Evolutionary conservation across 2,888 invertebrate species (phyloP).

Genomic region (Toxonevra muliebris): DNA sequence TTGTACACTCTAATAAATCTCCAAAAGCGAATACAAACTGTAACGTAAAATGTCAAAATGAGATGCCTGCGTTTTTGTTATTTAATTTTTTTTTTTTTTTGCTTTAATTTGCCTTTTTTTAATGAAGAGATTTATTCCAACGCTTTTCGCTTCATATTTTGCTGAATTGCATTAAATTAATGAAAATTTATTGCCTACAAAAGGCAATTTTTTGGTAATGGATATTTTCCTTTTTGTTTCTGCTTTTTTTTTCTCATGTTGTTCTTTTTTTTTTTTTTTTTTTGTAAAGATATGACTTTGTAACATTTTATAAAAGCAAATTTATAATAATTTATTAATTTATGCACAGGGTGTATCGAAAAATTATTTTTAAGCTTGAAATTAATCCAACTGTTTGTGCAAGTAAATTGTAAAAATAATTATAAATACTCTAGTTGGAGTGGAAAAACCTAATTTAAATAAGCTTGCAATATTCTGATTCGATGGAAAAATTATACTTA

Average conservation of each 20-base stretch:
- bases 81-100: constrained; percentile 18
- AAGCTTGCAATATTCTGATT: too few species aligned
- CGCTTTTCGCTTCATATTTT: constrained; percentile 11
- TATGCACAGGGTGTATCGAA: too few species aligned
- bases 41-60: constrained; percentile 28
- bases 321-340: too few species aligned
- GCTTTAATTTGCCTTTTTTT: constrained; percentile 13
- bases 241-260: too few species aligned
- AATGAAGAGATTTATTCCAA: constrained; percentile 34
- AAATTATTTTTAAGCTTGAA: too few species aligned
- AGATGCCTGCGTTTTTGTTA: constrained; percentile 1
- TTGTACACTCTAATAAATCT: constrained; percentile 28
- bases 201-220: constrained; percentile 2
- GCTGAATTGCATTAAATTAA: constrained; percentile 26
- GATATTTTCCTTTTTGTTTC: not conserved
- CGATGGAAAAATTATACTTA: too few species aligned
- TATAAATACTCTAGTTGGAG: too few species aligned
- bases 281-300: not conserved
- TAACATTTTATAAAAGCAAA: not conserved
- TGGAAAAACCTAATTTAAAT: too few species aligned
- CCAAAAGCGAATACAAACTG: constrained; percentile 12
- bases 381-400: too few species aligned
- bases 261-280: not conserved
- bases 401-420: too few species aligned
- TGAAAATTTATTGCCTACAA: constrained; percentile 31